A percentile compares a stretch with the other conserved stretches of the same genome.
Evolutionary conservation across 1,140 invertebrate genomes (phyloP).

Genomic region (Augochlora pura): DNA sequence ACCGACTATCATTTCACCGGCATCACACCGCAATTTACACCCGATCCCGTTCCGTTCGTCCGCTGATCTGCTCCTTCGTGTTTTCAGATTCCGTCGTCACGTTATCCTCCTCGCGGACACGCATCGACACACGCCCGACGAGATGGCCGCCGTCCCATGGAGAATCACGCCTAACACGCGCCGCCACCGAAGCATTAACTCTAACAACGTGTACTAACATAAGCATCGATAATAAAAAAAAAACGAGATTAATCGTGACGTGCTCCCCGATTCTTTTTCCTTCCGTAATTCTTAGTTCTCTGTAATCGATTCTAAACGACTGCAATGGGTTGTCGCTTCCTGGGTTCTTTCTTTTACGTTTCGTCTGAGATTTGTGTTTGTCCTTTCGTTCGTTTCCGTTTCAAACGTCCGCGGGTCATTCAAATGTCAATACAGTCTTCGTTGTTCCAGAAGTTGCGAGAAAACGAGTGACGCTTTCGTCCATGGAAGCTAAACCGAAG

Average conservation of each 20-base stretch:
- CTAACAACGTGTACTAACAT: neutral
- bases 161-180: neutral
- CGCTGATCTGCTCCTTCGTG: neutral
- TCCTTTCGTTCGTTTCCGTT: too few relatives aligned
- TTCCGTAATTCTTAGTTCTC: too few relatives aligned
- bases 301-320: constrained; percentile 8
- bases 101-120: neutral
- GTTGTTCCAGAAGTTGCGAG: neutral
- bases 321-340: neutral
- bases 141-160: neutral
- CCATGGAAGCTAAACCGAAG: too few relatives aligned
- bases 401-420: too few relatives aligned
- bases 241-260: neutral
- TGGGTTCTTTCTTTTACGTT: neutral
- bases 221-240: neutral
- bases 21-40: too few relatives aligned
- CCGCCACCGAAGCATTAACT: neutral
- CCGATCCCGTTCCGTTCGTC: neutral
- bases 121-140: neutral
- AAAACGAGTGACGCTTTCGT: neutral
- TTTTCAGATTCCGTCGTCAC: constrained; percentile 6
- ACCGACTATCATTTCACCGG: too few relatives aligned
- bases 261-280: neutral
- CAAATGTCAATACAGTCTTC: neutral
- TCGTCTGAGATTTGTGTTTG: too few relatives aligned